These are phyloP conservation scores for Agrochola macilenta DNA, from an alignment of 2,888 invertebrate species.

Conservation along the genomic window DNA sequence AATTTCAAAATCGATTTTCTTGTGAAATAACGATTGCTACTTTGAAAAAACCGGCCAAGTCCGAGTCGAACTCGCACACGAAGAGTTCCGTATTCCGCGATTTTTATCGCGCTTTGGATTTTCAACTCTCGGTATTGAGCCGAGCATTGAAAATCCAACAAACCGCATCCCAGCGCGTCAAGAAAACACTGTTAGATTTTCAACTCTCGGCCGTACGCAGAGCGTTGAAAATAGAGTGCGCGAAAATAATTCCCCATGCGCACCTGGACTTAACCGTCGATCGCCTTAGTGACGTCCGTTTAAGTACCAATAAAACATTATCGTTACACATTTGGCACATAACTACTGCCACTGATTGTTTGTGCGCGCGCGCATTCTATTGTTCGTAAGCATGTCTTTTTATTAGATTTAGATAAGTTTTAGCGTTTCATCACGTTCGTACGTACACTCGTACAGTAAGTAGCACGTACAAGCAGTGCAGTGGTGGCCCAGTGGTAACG, in stretches of 20 bases:
- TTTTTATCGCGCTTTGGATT: too few species aligned
- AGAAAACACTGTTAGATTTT: neutral
- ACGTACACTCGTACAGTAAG: neutral
- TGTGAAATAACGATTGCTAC: too few species aligned
- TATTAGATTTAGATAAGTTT: constrained; percentile 41
- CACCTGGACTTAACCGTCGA: neutral
- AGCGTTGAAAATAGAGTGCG: neutral
- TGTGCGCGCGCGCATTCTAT: constrained; percentile 35
- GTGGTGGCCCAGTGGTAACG: too few species aligned
- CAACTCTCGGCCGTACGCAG: too few species aligned
- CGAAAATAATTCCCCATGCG: neutral
- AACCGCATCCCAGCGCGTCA: neutral
- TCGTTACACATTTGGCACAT: constrained; percentile 52
- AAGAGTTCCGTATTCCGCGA: too few species aligned
- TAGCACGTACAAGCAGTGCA: too few species aligned
- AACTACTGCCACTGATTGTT: constrained; percentile 44
- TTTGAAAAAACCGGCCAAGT: too few species aligned
- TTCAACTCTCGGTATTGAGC: too few species aligned
- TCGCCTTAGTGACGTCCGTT: constrained; percentile 42
- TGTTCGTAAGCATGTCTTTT: constrained; percentile 42
- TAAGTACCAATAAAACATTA: constrained; percentile 55
- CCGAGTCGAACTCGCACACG: too few species aligned
- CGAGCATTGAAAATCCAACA: too few species aligned
- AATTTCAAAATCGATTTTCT: too few species aligned
- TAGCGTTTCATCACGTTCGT: constrained; percentile 25